Percentiles rank a stretch among this genome's conserved stretches.
Conservation (phyloP, 2,888 invertebrate genomes). For the Dryocosmus kuriphilus region DNA sequence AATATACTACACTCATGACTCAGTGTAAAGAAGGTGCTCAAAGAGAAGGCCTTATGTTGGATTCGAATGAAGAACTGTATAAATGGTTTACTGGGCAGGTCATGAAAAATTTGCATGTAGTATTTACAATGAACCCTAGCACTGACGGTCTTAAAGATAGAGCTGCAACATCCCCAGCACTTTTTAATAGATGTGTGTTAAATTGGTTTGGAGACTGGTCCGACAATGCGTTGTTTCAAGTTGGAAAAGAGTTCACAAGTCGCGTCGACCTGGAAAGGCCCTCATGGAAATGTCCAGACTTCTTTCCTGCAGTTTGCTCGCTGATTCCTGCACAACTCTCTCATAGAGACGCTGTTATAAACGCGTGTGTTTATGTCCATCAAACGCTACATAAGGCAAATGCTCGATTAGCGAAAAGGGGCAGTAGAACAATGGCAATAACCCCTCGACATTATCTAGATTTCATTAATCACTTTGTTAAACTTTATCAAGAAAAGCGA, state of each 20-base stretch:
- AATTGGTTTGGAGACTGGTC: constrained; percentile 99
- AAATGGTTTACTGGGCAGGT: constrained; percentile 99
- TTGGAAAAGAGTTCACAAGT: constrained; percentile 97
- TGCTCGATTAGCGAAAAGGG: constrained; percentile 91
- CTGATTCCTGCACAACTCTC: constrained; percentile 86
- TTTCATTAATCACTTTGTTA: constrained; percentile 99
- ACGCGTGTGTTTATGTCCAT: constrained; percentile 98
- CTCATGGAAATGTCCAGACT: constrained; percentile 91
- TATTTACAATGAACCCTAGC: constrained; percentile 99
- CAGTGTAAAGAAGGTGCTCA: constrained; percentile 99
- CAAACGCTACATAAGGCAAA: constrained; percentile 98
- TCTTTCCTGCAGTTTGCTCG: constrained; percentile 93
- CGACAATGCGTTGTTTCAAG: constrained; percentile 95
- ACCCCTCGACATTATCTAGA: constrained; percentile 98
- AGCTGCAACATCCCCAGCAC: constrained; percentile 98
- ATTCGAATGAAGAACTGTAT: constrained; percentile 98
- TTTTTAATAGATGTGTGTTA: constrained; percentile 98
- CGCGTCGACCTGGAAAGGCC: constrained; percentile 95
- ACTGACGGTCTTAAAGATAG: constrained; percentile 98
- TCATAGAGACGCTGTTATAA: constrained; percentile 98
- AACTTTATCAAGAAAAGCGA: constrained; percentile 97
- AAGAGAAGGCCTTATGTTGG: constrained; percentile 98
- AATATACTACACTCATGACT: constrained; percentile 99
- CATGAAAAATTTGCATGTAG: constrained; percentile 99
- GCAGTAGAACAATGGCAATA: constrained; percentile 97